Base-by-base conservation (phyloP, 2,113 vertebrate genomes). In the Equus quagga region DNA sequence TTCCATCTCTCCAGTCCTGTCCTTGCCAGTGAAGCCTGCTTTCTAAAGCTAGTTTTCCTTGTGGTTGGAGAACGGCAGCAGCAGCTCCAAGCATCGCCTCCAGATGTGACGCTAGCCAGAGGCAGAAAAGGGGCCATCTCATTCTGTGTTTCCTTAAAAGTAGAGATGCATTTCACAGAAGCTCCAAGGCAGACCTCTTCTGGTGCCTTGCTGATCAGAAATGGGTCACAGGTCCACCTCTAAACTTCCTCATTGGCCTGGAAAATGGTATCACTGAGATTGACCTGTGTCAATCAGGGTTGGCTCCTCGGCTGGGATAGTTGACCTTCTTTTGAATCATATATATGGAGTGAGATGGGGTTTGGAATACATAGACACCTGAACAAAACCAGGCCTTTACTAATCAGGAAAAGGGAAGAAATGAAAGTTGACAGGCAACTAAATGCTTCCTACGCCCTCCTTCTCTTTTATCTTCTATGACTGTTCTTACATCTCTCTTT, bases 81-180 rank as follows among this genome's bases (percentile, higher is more conserved):
- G 87, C 56, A 23, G 83, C 79, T 17, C 15, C 24, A 6, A 36
- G 79, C 6, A 0, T 67, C 87, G 26, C 88, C 82, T 94, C 91
- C 51, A 87, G 96, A 91, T 64, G 89, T 70, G 84, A 88, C 14
- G 33, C 18, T 9, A 54, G 60, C 88, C 28, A 46, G 88, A 44
- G 69, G 72, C 78, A 75, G 67, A 58, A 69, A 69, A 41, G 26
- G 36, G 82, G 65, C 64, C 49, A n/a, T 70, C 26, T 80, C 60
- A 5, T 33, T 60, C 75, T 49, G 19, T 5, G 17, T 75, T 67
- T 64, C 64, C 49, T 70, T 51, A 21, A 44, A n/a, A 36, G 44
- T 26, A 8, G 36, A 91, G 62, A 56, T 41, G 8, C 1, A 0
- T 33, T 85, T 84, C 84, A 46, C 82, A 33, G 58, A 75, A n/a